Percentiles rank a stretch among this genome's conserved stretches.
Evolutionary conservation across 2,797 vertebrate genomes (phyloP).

Genomic region (Anguilla megastoma): DNA sequence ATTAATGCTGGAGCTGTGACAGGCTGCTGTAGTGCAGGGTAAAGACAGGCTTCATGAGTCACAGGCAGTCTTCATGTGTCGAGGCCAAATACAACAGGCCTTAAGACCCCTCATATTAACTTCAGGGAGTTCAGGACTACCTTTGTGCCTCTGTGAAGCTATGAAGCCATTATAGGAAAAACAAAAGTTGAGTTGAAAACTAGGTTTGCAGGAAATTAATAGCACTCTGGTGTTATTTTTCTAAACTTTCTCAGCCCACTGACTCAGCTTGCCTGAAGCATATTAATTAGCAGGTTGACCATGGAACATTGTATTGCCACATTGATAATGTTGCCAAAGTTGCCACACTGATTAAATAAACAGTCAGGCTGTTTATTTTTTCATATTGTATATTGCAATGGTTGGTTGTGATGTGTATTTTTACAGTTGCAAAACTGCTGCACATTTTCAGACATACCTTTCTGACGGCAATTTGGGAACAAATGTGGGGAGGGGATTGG

Average conservation of each 20-base stretch:
- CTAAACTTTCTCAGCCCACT: constrained; percentile 10
- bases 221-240: neutral
- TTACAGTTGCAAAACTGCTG: neutral
- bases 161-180: constrained; percentile 5
- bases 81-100: neutral
- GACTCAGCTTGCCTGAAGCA: neutral
- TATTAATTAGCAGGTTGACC: neutral
- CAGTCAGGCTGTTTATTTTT: neutral
- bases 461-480: neutral
- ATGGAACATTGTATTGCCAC: neutral
- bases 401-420: neutral
- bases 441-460: neutral
- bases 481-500: too few relatives aligned
- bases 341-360: neutral
- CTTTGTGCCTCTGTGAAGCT: neutral
- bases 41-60: neutral
- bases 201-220: constrained; percentile 25
- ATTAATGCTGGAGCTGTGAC: neutral
- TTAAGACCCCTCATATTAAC: neutral
- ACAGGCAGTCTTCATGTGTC: neutral
- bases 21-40: neutral
- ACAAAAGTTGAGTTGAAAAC: neutral
- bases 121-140: neutral
- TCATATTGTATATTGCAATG: neutral
- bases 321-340: neutral